phyloP scores from a whole-genome alignment of 2,113 vertebrate species.

The Caretta caretta region DNA sequence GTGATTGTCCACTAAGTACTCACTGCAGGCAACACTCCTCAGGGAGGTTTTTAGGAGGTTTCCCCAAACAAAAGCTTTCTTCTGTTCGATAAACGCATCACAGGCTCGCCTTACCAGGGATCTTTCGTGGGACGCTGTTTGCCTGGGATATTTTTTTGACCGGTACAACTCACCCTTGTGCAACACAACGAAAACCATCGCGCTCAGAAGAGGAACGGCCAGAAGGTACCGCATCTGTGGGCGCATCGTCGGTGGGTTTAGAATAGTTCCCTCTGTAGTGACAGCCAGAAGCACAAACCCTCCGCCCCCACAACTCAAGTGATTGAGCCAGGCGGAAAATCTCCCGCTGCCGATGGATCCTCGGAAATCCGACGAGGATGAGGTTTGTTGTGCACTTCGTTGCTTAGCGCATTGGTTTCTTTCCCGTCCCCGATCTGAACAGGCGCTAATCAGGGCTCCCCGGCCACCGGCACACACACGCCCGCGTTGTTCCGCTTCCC shows the following conservation, averaged over 20 bases:
- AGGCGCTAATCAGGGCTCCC: too few relatives aligned
- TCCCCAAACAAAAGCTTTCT: not conserved
- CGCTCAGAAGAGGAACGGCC: not conserved
- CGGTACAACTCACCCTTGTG: not conserved
- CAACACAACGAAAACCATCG: constrained; percentile 1
- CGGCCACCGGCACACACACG: too few relatives aligned
- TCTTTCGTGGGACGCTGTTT: not conserved
- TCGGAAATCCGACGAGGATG: too few relatives aligned
- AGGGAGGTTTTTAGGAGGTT: not conserved
- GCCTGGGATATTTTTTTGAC: not conserved
- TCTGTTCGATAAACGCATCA: accelerated
- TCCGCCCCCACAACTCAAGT: too few relatives aligned
- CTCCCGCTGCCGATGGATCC: too few relatives aligned
- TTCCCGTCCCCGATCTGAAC: not conserved
- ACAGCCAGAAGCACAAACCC: too few relatives aligned
- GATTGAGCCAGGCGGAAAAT: too few relatives aligned
- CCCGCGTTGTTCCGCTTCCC: not conserved
- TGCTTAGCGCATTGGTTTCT: not conserved
- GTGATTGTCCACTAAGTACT: constrained; percentile 35
- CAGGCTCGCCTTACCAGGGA: not conserved
- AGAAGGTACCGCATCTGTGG: constrained; percentile 20
- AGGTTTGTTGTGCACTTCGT: not conserved
- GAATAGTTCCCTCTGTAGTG: not conserved
- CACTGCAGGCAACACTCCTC: not conserved
- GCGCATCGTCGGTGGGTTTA: constrained; percentile 44